Conservation (phyloP, 2,888 invertebrate species). For the Helobdella robusta region DNA sequence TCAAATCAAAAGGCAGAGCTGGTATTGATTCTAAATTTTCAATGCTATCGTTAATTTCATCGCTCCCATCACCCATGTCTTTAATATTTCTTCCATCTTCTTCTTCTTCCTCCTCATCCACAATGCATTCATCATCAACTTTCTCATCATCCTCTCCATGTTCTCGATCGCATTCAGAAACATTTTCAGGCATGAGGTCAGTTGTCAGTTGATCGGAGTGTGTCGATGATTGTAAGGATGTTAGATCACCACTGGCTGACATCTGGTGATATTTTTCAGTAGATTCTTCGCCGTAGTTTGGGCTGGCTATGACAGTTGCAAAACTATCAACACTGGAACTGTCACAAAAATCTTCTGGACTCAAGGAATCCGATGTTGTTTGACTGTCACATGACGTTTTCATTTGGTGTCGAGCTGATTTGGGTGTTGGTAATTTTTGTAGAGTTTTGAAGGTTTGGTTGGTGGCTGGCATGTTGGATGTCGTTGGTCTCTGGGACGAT, state of each 20-base stretch:
- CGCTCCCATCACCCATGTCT: constrained; percentile 3
- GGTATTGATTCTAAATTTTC: neutral
- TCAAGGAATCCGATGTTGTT: constrained; percentile 18
- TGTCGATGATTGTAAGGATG: constrained; percentile 51
- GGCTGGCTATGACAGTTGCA: constrained; percentile 46
- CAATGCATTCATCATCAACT: constrained; percentile 36
- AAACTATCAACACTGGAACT: constrained; percentile 48
- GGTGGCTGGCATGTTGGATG: neutral
- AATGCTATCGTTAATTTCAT: constrained; percentile 31
- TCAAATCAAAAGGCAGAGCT: neutral
- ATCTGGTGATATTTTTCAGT: constrained; percentile 26
- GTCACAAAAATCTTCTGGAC: constrained; percentile 42
- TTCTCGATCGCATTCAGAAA: constrained; percentile 31
- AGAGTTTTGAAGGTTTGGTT: neutral
- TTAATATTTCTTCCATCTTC: constrained; percentile 16
- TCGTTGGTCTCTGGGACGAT: neutral
- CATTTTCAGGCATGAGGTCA: neutral
- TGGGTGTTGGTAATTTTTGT: neutral
- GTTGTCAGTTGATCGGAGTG: constrained; percentile 48
- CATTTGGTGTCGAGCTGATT: neutral
- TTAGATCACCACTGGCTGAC: constrained; percentile 53
- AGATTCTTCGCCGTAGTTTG: constrained; percentile 42
- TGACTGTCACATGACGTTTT: neutral
- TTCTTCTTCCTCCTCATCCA: constrained; percentile 35
- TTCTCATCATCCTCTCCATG: constrained; percentile 22